Evolutionary conservation across 1,140 invertebrate genomes (phyloP).

Genomic region (Drosophila miranda): DNA sequence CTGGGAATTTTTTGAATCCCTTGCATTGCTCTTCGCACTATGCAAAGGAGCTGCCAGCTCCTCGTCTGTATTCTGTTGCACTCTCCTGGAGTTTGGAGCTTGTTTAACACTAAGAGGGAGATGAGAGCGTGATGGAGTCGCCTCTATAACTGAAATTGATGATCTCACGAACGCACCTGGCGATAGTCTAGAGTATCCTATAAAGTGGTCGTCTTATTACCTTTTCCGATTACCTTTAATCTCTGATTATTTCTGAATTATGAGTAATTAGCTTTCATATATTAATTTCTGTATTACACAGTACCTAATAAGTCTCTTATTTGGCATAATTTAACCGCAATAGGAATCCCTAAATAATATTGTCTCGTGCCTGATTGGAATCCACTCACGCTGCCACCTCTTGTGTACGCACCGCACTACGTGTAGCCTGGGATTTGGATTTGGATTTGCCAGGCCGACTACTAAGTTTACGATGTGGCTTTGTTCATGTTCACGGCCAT

Average conservation of each 20-base stretch:
- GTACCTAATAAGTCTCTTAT: too few species aligned
- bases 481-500: slow-evolving; percentile 69
- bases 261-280: too few species aligned
- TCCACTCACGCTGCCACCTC: slow-evolving; percentile 10
- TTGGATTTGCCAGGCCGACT: slow-evolving; percentile 30
- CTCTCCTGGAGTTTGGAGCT: slow-evolving; percentile 6
- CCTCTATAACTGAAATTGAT: too few species aligned
- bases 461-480: slow-evolving; percentile 63
- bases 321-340: too few species aligned
- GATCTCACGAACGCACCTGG: too few species aligned
- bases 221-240: too few species aligned
- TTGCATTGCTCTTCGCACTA: slow-evolving; percentile 75
- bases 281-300: too few species aligned
- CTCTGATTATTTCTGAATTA: too few species aligned
- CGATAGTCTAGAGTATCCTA: too few species aligned
- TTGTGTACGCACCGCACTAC: slow-evolving; percentile 38
- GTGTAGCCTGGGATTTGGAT: slow-evolving; percentile 26
- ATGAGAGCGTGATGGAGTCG: slow-evolving; percentile 6
- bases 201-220: too few species aligned
- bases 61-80: neutral
- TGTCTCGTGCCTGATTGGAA: too few species aligned
- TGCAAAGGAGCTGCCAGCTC: slow-evolving; percentile 49
- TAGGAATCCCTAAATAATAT: too few species aligned
- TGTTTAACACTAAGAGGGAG: slow-evolving; percentile 4
- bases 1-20: slow-evolving; percentile 78